Evolutionary conservation across 2,797 vertebrate genomes (phyloP), one percentile per base, ranked within the genome.

Genomic region (Alectoris magna): DNA sequence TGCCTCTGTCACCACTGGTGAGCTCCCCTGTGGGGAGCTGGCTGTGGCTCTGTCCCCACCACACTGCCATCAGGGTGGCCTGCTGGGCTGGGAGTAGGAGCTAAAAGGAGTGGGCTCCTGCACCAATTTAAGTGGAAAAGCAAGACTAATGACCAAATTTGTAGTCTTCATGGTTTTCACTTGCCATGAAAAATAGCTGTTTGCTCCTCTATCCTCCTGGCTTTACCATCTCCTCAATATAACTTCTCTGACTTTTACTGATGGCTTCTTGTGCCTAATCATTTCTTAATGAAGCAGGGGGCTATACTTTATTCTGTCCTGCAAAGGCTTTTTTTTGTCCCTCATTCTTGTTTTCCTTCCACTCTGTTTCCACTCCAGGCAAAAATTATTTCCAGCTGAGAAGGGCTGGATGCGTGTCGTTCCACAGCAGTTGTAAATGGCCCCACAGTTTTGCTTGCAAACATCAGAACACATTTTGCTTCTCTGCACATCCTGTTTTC

Each of bases 351-450:
- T 88, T 95, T 81, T 81, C 36, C 56, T 43, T 95, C 73, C 31
- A n/a, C 51, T 87, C 80, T 1, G 5, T 82, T 91, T 88, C 72
- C 36, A 80, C 92, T 88, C 58, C 68, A 71, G 94, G 94, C 91
- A 93, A 88, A 84, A 91, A 91, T 92, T 94, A 91, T 66, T 95
- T 96, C 86, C 80, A 66, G 74, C 77, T 84, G 92, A 94, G 64
- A 92, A 56, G 60, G 77, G 48, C 74, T 84, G 64, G 76, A 62
- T 95, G 56, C 18, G 0, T 87, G 74, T 91, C 49, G 64, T 90
- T 93, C 85, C 80, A 69, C n/a, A 34, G 14, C 68, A 49, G 13
- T 79, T 82, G 83, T 88, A 90, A 90, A 88, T 77, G 83, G 82
- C 83, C 80, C 64, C 69, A 24, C 53, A 59, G 71, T 88, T 84